phyloP scores from a whole-genome alignment of 1,140 invertebrate genomes.

The Zaprionus africanus region DNA sequence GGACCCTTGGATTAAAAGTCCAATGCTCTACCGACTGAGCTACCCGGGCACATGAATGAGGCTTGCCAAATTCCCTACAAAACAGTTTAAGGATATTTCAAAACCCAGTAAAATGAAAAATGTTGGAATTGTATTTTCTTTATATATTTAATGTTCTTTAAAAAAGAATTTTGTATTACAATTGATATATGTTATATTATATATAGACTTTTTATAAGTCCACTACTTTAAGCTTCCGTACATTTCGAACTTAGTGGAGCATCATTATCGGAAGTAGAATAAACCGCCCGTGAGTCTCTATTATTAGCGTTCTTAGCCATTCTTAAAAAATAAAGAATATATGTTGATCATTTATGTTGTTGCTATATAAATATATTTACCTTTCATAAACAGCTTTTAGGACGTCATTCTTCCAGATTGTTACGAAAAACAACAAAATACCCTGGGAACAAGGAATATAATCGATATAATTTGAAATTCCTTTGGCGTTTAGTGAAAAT shows the following conservation, averaged over 20 bases:
- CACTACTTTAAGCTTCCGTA: too few relatives aligned
- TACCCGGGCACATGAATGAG: constrained; percentile 86
- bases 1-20: constrained; percentile 92
- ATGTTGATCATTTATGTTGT: neutral
- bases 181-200: too few relatives aligned
- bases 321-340: neutral
- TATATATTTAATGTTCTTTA: too few relatives aligned
- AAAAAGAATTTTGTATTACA: too few relatives aligned
- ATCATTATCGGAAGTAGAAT: too few relatives aligned
- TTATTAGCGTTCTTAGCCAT: neutral
- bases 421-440: constrained; percentile 4
- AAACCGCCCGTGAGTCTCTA: too few relatives aligned
- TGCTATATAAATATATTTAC: neutral
- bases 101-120: neutral
- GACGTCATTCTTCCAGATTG: constrained; percentile 1
- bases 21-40: constrained; percentile 90
- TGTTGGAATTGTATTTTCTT: neutral
- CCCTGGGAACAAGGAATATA: constrained; percentile 1
- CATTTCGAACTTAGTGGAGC: too few relatives aligned
- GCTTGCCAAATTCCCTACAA: neutral
- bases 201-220: too few relatives aligned
- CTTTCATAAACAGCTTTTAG: neutral
- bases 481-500: neutral
- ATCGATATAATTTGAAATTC: neutral
- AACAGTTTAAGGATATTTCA: neutral